Base-by-base conservation (phyloP, 30 jellyfish, hydroid and myxozoan species). In the Sanderia malayensis region DNA sequence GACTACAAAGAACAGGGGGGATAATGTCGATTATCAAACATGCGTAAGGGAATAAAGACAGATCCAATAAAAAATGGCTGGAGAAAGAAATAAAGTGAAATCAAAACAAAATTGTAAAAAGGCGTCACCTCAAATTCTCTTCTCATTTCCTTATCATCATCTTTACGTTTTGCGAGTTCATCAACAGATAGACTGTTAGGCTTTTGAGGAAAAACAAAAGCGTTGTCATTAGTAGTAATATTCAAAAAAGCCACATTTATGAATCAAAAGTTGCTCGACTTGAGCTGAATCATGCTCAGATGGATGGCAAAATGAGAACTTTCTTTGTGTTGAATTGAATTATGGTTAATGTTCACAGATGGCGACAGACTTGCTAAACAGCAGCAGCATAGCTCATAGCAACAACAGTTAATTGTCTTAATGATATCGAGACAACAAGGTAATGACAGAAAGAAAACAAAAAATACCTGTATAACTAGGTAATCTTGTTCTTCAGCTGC, bases 61-160 rank as follows among this genome's bases (percentile, higher is more conserved):
- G 4, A 26, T 10, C 21, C 2, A 17, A 18, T 17, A 3, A 64
- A 24, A 64, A 2, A 10, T 27, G 44, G 22, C 17, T 67, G 17
- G 37, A 25, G 25, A 67, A 15, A 28, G n/a, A 26, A 2, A 31
- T 26, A 29, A 4, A 8, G 15, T 6, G 15, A 6, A 41, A 41
- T 15, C 8, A 8, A 41, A 41, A 41, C 15, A 57, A 19, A n/a
- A 6, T 57, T 9, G 68, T 0, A 44, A 28, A 46, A 52, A 18
- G n/a, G 0, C 25, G 21, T 41, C 47, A 77, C 89, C 89, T 77
- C 74, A 64, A 77, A 77, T 77, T 77, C 89, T 23, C 18, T 23
- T 31, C 57, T 77, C 74, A 77, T 7, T 52, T 22, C 64, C 23
- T 77, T 61, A 2, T 65, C 81, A 20, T 44, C 31, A 26, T 63